These are phyloP conservation scores for Troglohyphantes excavatus DNA, from an alignment of 2,888 invertebrate genomes.

Conservation along the genomic window DNA sequence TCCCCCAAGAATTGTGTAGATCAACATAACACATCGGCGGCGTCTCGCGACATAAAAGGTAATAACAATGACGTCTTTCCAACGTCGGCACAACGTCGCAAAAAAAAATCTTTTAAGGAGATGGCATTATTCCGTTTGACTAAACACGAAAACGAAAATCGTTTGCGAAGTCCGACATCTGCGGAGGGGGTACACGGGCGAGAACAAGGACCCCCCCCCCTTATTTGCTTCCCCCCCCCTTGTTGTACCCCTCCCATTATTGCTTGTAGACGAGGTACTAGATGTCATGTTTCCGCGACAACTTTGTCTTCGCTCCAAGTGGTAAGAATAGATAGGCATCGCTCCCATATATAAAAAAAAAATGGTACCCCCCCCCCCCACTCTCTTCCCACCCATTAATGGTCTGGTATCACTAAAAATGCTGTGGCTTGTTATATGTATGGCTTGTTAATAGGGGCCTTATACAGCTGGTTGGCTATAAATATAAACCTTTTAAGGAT, in stretches of 20 bases:
- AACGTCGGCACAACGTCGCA: not conserved
- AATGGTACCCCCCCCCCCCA: too few relatives aligned
- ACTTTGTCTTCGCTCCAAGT: conserved; percentile 1
- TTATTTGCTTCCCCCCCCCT: too few relatives aligned
- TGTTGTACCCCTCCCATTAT: too few relatives aligned
- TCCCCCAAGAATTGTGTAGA: not conserved
- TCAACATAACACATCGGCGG: conserved; percentile 2
- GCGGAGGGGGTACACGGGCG: not conserved
- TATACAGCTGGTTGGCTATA: too few relatives aligned
- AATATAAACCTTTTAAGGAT: too few relatives aligned
- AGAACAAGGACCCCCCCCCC: too few relatives aligned
- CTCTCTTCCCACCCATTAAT: too few relatives aligned
- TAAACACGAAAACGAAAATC: not conserved
- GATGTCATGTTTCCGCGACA: not conserved
- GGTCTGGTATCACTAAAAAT: too few relatives aligned
- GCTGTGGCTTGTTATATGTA: too few relatives aligned
- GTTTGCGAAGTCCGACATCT: not conserved
- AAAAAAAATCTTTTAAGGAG: not conserved
- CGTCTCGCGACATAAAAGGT: not conserved
- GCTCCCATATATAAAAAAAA: not conserved
- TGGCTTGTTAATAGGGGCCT: too few relatives aligned
- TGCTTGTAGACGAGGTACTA: not conserved
- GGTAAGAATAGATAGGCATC: not conserved
- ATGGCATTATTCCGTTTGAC: not conserved
- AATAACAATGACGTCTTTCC: not conserved